Conservation (phyloP, 2,797 vertebrate species). For the Diplodus puntazzo region DNA sequence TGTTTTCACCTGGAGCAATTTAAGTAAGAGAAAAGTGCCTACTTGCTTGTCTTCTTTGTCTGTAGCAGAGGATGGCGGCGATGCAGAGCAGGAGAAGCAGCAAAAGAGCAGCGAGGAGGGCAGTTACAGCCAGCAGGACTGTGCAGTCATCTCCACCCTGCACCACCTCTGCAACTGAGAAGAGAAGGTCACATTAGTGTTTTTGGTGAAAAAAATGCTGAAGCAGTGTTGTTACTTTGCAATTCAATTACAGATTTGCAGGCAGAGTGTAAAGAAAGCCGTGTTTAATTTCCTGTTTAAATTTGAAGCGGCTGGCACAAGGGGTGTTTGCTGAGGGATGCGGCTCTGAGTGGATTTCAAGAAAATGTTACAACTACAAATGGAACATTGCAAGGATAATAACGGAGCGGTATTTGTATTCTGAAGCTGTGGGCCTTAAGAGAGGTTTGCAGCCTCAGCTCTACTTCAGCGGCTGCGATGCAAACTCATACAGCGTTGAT, state of each 20-base stretch:
- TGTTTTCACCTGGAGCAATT: constrained; percentile 55
- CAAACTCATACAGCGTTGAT: constrained; percentile 32
- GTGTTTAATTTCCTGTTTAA: constrained; percentile 41
- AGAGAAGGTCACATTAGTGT: constrained; percentile 54
- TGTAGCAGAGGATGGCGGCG: constrained; percentile 72
- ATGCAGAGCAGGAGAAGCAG: constrained; percentile 75
- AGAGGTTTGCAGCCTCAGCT: constrained; percentile 37
- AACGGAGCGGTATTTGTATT: constrained; percentile 29
- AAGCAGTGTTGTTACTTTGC: constrained; percentile 19
- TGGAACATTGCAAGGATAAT: constrained; percentile 24
- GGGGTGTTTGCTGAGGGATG: constrained; percentile 12
- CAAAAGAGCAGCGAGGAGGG: constrained; percentile 65
- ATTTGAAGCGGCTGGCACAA: constrained; percentile 19
- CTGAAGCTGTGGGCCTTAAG: constrained; percentile 1
- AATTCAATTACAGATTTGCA: constrained; percentile 48
- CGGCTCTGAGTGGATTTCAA: neutral
- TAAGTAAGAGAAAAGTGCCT: constrained; percentile 68
- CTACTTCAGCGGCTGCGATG: constrained; percentile 7
- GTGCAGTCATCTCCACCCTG: constrained; percentile 61
- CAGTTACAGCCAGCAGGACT: constrained; percentile 57
- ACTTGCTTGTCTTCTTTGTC: constrained; percentile 71
- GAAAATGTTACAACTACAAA: constrained; percentile 41
- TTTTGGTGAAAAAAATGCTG: constrained; percentile 30
- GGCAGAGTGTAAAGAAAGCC: constrained; percentile 17
- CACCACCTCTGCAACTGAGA: constrained; percentile 77